Conservation (phyloP, 2,113 vertebrate species). For the Eudorcas thomsonii region DNA sequence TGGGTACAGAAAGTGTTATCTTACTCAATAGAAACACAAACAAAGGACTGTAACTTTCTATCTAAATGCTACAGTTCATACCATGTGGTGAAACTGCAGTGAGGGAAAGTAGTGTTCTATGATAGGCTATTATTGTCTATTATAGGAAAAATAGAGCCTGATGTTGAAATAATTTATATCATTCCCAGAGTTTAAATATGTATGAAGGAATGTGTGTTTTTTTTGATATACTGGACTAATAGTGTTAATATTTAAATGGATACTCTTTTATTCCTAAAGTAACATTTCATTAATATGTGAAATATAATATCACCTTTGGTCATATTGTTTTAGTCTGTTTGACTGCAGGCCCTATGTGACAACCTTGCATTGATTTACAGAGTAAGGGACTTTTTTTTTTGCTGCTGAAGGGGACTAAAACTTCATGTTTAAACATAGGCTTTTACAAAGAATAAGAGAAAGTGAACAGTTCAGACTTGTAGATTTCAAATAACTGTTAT, state of each 20-base stretch:
- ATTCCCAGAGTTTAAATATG: conserved; percentile 41
- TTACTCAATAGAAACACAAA: not conserved
- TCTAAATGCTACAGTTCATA: not conserved
- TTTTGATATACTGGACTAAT: conserved; percentile 40
- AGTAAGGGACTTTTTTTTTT: not conserved
- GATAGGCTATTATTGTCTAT: not conserved
- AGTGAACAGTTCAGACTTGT: not conserved
- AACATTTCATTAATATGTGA: conserved; percentile 52
- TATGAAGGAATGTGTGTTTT: conserved; percentile 39
- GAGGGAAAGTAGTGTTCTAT: not conserved
- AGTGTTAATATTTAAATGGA: conserved; percentile 51
- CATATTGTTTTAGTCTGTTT: conserved; percentile 41
- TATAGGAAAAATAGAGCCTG: not conserved
- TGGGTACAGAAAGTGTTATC: not conserved
- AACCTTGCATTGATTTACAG: conserved; percentile 1
- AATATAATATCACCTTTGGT: conserved; percentile 42
- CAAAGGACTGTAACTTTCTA: not conserved
- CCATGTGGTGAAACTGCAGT: not conserved
- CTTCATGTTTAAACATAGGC: conserved; percentile 27
- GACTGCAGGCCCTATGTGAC: not conserved
- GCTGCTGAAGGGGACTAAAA: conserved; percentile 15
- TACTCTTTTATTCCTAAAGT: conserved; percentile 45
- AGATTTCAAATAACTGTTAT: not conserved
- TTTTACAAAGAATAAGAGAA: not conserved
- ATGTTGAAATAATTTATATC: not conserved